Conservation (phyloP, 2,113 vertebrate species). For the Arvicanthis niloticus region DNA sequence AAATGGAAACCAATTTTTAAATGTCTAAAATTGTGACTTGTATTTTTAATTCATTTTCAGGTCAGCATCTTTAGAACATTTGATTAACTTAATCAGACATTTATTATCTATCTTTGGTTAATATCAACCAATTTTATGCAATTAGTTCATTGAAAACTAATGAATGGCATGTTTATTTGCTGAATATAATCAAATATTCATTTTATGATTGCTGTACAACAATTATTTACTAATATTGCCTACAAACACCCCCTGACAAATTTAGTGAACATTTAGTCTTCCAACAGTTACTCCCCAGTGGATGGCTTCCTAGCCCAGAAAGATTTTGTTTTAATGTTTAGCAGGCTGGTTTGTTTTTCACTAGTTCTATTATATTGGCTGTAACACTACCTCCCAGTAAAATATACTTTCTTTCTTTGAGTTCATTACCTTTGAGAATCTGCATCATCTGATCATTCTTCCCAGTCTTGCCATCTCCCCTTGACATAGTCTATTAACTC, state of each 20-base stretch:
- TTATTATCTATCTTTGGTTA: neutral
- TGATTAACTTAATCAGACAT: neutral
- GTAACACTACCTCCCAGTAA: neutral
- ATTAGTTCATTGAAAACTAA: neutral
- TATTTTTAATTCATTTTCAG: constrained; percentile 4
- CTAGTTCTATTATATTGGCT: neutral
- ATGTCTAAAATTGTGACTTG: neutral
- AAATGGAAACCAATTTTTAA: neutral
- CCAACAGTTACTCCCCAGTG: neutral
- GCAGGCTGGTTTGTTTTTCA: neutral
- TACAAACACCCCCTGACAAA: neutral
- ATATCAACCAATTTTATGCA: neutral
- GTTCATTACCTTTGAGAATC: neutral
- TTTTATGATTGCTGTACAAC: neutral
- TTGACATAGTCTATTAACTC: neutral
- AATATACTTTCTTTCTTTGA: neutral
- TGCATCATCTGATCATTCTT: neutral
- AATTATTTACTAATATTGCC: constrained; percentile 4
- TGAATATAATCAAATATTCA: neutral
- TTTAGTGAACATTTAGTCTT: neutral
- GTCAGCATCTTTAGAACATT: neutral
- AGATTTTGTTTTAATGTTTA: neutral
- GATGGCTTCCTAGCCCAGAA: neutral
- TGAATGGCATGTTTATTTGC: neutral
- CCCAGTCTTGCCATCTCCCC: too few relatives aligned